These are phyloP conservation scores for Ursus arctos DNA, from an alignment of 2,113 vertebrate species.

Conservation along the genomic window DNA sequence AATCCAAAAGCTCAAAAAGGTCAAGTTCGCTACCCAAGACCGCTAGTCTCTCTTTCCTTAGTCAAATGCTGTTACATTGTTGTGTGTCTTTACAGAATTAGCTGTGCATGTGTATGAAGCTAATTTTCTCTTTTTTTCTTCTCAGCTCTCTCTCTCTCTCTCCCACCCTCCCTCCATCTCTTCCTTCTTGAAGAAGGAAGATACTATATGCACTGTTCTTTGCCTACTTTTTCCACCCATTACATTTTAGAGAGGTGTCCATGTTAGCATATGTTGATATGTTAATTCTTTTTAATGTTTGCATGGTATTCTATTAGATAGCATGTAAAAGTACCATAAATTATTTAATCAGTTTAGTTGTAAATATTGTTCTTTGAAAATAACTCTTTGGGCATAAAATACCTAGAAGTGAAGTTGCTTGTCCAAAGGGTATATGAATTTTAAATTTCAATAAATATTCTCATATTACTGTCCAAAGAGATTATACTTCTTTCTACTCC, in stretches of 20 bases:
- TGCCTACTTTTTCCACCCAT: not conserved
- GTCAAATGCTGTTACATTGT: not conserved
- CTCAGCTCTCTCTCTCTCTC: too few species aligned
- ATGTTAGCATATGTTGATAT: not conserved
- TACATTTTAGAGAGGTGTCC: not conserved
- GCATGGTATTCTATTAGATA: not conserved
- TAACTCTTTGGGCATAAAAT: not conserved
- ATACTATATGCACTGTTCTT: not conserved
- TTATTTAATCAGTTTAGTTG: not conserved
- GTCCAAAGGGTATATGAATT: not conserved
- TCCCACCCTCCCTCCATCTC: not conserved
- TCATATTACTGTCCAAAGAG: not conserved
- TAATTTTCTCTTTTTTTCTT: not conserved
- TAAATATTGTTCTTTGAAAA: conserved; percentile 26
- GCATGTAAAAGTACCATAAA: not conserved
- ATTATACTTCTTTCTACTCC: not conserved
- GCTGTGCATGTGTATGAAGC: not conserved
- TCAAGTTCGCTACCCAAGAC: not conserved
- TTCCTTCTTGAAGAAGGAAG: not conserved
- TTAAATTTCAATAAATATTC: not conserved
- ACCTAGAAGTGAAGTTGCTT: not conserved
- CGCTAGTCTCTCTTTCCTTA: not conserved
- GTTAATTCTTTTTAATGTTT: conserved; percentile 1
- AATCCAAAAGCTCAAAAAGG: not conserved
- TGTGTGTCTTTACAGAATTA: conserved; percentile 19